Evolutionary conservation across 1,140 invertebrate genomes (phyloP).

Genomic region (Coelopa frigida): DNA sequence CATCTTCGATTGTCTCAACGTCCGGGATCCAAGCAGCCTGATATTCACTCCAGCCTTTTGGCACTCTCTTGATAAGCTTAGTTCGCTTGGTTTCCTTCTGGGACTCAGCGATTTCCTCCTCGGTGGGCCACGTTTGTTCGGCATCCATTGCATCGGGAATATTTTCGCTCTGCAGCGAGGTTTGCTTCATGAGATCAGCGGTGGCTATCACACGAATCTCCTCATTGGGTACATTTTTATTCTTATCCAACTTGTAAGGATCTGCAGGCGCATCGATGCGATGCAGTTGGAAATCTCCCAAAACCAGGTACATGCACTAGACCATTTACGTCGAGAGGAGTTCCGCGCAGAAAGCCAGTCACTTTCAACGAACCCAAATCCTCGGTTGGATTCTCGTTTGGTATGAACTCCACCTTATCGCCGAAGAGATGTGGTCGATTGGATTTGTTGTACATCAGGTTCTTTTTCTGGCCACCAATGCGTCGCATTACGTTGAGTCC

Average conservation of each 20-base stretch:
- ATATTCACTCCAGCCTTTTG: slow-evolving; percentile 87
- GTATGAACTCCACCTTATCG: slow-evolving; percentile 66
- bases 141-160: slow-evolving; percentile 84
- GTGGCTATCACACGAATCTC: slow-evolving; percentile 52
- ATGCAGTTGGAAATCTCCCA: slow-evolving; percentile 87
- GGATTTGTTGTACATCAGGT: slow-evolving; percentile 63
- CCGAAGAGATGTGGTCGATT: slow-evolving; percentile 72
- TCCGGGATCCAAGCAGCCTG: slow-evolving; percentile 94
- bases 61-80: slow-evolving; percentile 72
- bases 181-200: slow-evolving; percentile 64
- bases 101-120: slow-evolving; percentile 76
- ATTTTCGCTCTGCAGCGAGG: slow-evolving; percentile 72
- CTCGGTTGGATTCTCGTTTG: slow-evolving; percentile 47
- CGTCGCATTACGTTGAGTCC: slow-evolving; percentile 65
- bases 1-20: slow-evolving; percentile 53
- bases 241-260: slow-evolving; percentile 62
- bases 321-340: slow-evolving; percentile 75
- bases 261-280: slow-evolving; percentile 69
- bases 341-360: slow-evolving; percentile 77
- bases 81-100: slow-evolving; percentile 55
- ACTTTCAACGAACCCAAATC: slow-evolving; percentile 68
- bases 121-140: slow-evolving; percentile 94
- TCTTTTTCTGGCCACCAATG: slow-evolving; percentile 75
- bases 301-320: slow-evolving; percentile 83
- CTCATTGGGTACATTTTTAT: slow-evolving; percentile 28